Percentiles rank a stretch among this genome's conserved stretches.
These are phyloP conservation scores for Macrotus californicus DNA, from an alignment of 2,113 vertebrate genomes.

Conservation along the genomic window DNA sequence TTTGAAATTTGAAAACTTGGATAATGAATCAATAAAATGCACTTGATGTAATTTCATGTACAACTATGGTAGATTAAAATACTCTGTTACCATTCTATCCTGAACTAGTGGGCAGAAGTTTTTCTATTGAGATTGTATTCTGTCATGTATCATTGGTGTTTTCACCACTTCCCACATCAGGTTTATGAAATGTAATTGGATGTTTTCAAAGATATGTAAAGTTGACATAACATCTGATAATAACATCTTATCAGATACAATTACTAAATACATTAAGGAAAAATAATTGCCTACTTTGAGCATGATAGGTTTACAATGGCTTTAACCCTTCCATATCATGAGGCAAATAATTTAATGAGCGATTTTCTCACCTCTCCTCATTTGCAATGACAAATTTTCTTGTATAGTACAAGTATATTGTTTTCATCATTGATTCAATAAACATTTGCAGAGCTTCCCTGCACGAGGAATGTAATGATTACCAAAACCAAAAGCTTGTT, in stretches of 20 bases:
- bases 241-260: background rate
- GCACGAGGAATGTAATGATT: background rate
- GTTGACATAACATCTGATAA: background rate
- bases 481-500: background rate
- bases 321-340: background rate
- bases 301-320: background rate
- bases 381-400: slow-evolving; percentile 2
- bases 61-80: background rate
- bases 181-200: background rate
- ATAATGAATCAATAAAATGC: background rate
- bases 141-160: background rate
- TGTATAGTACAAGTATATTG: background rate
- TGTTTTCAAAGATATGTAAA: slow-evolving; percentile 6
- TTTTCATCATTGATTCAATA: background rate
- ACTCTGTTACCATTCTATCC: background rate
- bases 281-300: slow-evolving; percentile 9
- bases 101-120: background rate
- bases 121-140: background rate
- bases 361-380: background rate
- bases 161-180: background rate
- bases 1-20: background rate
- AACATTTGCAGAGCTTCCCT: background rate
- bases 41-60: background rate
- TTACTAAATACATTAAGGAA: background rate
- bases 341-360: background rate